These are phyloP conservation scores for Agonopterix subpropinquella DNA, from an alignment of 2,888 invertebrate genomes.

Conservation along the genomic window DNA sequence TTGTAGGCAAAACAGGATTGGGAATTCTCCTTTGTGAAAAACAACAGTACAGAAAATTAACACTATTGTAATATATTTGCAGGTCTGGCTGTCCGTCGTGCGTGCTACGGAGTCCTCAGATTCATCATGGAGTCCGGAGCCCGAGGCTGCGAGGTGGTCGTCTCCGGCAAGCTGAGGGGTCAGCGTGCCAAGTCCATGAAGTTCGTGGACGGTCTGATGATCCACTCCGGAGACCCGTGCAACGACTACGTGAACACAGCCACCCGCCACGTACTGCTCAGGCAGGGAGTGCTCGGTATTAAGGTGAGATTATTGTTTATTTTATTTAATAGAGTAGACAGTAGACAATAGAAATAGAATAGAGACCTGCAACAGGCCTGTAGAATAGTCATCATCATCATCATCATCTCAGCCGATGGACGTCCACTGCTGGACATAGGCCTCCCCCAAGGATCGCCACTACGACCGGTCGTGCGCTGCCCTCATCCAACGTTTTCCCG, in stretches of 20 bases:
- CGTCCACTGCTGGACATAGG: too few relatives aligned
- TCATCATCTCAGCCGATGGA: too few relatives aligned
- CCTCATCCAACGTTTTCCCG: too few relatives aligned
- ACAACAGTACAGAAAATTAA: too few relatives aligned
- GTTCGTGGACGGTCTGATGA: slow-evolving; percentile 99
- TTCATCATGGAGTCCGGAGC: slow-evolving; percentile 99
- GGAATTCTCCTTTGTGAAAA: too few relatives aligned
- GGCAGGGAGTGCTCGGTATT: slow-evolving; percentile 89
- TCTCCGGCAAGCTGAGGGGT: slow-evolving; percentile 98
- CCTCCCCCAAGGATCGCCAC: too few relatives aligned
- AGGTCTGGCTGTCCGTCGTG: slow-evolving; percentile 86
- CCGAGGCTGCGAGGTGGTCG: slow-evolving; percentile 98
- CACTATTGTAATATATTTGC: slow-evolving; percentile 6
- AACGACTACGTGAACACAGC: slow-evolving; percentile 99
- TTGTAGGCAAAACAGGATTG: too few relatives aligned
- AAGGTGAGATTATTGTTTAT: slow-evolving; percentile 75
- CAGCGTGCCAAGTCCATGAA: slow-evolving; percentile 99
- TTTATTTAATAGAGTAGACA: background rate
- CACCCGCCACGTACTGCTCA: slow-evolving; percentile 96
- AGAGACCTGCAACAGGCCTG: too few relatives aligned
- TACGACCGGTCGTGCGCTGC: too few relatives aligned
- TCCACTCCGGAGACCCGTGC: slow-evolving; percentile 99
- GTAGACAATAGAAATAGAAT: background rate
- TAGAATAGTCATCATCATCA: too few relatives aligned
- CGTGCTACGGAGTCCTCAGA: slow-evolving; percentile 98